A percentile compares a stretch with the other conserved stretches of the same genome.
Conservation (phyloP, 2,797 vertebrate species). For the Oreortyx pictus region DNA sequence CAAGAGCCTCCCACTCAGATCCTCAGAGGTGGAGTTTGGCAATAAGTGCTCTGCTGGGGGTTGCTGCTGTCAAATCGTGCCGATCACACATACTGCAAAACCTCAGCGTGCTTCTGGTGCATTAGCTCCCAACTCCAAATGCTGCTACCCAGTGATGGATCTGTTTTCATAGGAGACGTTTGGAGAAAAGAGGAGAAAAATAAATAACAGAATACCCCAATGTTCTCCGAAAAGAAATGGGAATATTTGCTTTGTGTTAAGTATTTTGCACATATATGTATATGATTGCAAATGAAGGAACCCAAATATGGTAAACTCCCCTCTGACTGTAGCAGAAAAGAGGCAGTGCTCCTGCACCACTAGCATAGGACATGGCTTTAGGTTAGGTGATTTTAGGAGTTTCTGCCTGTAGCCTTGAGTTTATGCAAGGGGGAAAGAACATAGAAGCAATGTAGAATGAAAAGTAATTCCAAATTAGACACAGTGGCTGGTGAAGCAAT, state of each 20-base stretch:
- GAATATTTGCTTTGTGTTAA: background rate
- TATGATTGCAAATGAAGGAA: background rate
- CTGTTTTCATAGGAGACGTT: background rate
- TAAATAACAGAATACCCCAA: background rate
- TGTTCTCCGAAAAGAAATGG: accelerated
- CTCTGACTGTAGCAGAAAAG: background rate
- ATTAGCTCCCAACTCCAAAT: background rate
- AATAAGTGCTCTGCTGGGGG: background rate
- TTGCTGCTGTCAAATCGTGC: background rate
- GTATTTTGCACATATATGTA: background rate
- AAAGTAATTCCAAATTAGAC: constrained; percentile 32
- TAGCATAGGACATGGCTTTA: background rate
- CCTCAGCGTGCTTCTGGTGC: background rate
- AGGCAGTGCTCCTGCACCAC: accelerated
- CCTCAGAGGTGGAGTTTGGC: background rate
- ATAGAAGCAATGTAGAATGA: background rate
- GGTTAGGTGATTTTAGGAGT: background rate
- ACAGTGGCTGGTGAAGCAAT: background rate
- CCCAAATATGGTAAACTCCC: background rate
- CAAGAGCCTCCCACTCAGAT: background rate
- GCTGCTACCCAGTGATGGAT: background rate
- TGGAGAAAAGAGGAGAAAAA: background rate
- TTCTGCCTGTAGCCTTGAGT: background rate
- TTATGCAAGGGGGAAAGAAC: background rate
- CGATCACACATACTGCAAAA: background rate